Percentiles rank a stretch among this genome's conserved stretches.
These are phyloP conservation scores for Microplitis demolitor DNA, from an alignment of 1,140 invertebrate genomes.

Conservation along the genomic window DNA sequence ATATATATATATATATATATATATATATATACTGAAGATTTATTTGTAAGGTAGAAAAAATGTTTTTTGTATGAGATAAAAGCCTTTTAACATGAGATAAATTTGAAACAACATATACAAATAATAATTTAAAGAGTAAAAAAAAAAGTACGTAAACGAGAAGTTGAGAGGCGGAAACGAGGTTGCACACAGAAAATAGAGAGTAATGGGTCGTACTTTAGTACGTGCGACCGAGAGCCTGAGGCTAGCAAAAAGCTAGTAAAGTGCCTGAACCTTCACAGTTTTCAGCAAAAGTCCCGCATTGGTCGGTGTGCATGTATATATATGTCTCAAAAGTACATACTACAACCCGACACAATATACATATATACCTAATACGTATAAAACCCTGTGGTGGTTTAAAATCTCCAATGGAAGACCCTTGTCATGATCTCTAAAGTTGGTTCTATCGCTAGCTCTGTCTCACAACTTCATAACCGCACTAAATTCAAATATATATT, in stretches of 20 bases:
- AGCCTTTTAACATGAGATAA: neutral
- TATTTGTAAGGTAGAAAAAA: neutral
- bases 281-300: conserved; percentile 14
- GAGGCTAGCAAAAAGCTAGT: conserved; percentile 8
- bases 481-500: conserved; percentile 14
- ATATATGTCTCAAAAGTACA: neutral
- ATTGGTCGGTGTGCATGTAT: neutral
- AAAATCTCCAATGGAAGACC: conserved; percentile 22
- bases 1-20: too few relatives aligned
- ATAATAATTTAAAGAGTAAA: neutral
- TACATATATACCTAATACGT: neutral
- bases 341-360: neutral
- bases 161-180: neutral
- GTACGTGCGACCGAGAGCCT: conserved; percentile 10
- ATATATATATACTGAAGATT: too few relatives aligned
- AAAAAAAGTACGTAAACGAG: neutral
- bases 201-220: conserved; percentile 19
- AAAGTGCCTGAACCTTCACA: conserved; percentile 10
- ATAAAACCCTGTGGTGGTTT: neutral
- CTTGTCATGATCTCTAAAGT: conserved; percentile 19
- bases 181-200: conserved; percentile 15
- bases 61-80: neutral
- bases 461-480: neutral
- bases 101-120: neutral
- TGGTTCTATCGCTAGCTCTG: neutral